Conservation (phyloP, 2,113 vertebrate genomes). For the Euleptes europaea region DNA sequence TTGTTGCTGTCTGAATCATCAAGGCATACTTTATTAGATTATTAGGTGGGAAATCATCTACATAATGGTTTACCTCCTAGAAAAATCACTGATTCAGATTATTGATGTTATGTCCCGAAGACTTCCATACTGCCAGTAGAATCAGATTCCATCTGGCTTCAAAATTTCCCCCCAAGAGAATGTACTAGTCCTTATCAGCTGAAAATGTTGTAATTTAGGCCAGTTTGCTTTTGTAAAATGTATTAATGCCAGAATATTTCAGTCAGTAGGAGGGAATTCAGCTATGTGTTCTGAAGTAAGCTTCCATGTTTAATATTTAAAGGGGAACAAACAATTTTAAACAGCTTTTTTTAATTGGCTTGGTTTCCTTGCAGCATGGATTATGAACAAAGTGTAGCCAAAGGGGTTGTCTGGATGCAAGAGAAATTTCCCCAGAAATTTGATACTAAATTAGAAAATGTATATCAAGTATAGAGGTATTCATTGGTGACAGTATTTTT, state of each 20-base stretch:
- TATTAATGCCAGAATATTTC: constrained; percentile 42
- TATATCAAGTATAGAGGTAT: constrained; percentile 40
- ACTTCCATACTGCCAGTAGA: constrained; percentile 49
- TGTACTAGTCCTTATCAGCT: constrained; percentile 58
- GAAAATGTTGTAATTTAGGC: constrained; percentile 60
- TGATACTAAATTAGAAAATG: constrained; percentile 23
- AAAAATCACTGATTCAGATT: constrained; percentile 53
- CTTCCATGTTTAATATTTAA: constrained; percentile 69
- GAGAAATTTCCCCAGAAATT: not conserved
- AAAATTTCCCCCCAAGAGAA: constrained; percentile 31
- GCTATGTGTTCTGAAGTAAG: constrained; percentile 58
- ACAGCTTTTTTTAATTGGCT: constrained; percentile 55
- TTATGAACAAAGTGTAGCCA: constrained; percentile 34
- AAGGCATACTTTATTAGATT: constrained; percentile 51
- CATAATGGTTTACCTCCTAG: constrained; percentile 47
- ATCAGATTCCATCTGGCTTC: constrained; percentile 60
- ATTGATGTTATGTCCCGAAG: constrained; percentile 56
- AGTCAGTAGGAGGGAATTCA: constrained; percentile 43
- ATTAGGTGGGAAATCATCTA: constrained; percentile 51
- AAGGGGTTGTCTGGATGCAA: constrained; percentile 29
- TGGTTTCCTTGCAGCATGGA: constrained; percentile 46
- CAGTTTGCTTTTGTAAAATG: constrained; percentile 62
- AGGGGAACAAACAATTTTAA: constrained; percentile 71
- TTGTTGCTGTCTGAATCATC: constrained; percentile 40
- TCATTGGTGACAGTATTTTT: constrained; percentile 48